phyloP scores from a whole-genome alignment of 2,888 invertebrate species.

The Tuberolachnus salignus region DNA sequence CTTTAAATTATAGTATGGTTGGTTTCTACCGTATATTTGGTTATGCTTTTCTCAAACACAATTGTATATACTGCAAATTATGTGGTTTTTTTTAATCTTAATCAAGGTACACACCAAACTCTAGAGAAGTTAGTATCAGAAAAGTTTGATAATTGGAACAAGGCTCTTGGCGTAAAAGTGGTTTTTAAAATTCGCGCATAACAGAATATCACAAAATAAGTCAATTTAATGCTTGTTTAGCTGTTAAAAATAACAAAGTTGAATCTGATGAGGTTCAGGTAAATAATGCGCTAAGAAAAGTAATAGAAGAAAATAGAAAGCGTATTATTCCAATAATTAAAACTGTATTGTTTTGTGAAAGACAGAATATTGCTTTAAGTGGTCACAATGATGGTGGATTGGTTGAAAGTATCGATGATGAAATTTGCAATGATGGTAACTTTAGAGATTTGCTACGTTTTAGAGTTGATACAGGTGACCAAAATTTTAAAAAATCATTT shows the following conservation, averaged over 20 bases:
- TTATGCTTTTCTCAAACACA: neutral
- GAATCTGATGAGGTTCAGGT: neutral
- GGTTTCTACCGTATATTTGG: neutral
- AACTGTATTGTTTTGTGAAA: constrained; percentile 30
- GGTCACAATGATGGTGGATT: neutral
- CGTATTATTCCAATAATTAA: constrained; percentile 8
- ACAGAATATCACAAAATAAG: neutral
- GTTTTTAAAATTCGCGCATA: neutral
- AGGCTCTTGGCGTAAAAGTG: neutral
- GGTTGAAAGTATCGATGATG: neutral
- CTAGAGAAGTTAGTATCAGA: neutral
- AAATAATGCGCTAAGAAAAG: constrained; percentile 5
- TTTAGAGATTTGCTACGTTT: constrained; percentile 15
- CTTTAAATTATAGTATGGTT: neutral
- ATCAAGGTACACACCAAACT: neutral
- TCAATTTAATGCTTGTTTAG: constrained; percentile 9
- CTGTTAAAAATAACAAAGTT: constrained; percentile 6
- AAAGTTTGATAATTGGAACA: constrained; percentile 5
- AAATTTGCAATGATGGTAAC: constrained; percentile 16
- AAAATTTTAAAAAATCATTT: constrained; percentile 24
- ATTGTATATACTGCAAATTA: constrained; percentile 14
- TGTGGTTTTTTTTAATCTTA: neutral
- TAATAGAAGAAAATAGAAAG: constrained; percentile 8
- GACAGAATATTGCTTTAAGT: neutral
- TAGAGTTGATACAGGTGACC: constrained; percentile 5